These are phyloP conservation scores for Drosophila pseudoobscura DNA, from an alignment of 1,140 invertebrate genomes.

Conservation along the genomic window DNA sequence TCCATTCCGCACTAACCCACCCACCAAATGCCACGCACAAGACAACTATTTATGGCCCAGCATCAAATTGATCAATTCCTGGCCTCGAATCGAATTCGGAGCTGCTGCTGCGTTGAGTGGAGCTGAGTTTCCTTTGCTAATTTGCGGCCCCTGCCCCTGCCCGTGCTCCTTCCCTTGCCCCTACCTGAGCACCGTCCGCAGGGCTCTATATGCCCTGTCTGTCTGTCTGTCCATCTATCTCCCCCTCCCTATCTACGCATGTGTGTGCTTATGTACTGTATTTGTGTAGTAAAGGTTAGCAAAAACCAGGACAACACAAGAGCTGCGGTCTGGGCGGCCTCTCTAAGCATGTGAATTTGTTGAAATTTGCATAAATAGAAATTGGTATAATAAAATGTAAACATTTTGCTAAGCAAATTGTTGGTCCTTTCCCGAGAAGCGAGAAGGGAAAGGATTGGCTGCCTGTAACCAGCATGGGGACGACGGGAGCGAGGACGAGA, in stretches of 20 bases:
- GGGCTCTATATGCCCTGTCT: too few species aligned
- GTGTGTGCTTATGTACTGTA: neutral
- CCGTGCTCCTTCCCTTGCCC: constrained; percentile 21
- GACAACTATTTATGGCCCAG: constrained; percentile 24
- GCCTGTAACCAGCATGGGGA: neutral
- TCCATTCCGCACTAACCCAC: too few species aligned
- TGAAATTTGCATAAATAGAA: constrained; percentile 76
- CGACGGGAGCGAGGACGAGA: neutral
- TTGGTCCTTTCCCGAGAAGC: constrained; percentile 21
- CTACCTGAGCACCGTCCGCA: too few species aligned
- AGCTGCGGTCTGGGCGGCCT: constrained; percentile 39
- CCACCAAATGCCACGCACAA: neutral
- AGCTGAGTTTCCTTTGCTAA: constrained; percentile 42
- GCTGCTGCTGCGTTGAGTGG: neutral
- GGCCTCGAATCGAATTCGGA: neutral
- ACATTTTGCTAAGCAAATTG: constrained; percentile 79
- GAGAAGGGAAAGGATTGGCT: neutral
- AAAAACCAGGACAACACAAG: constrained; percentile 19
- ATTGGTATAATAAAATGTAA: constrained; percentile 80
- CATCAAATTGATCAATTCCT: constrained; percentile 46
- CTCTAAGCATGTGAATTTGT: constrained; percentile 50
- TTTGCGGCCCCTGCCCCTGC: constrained; percentile 34
- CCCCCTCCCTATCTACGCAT: neutral
- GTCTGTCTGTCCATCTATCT: neutral
- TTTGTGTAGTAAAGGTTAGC: constrained; percentile 27